Evolutionary conservation across 2,888 invertebrate genomes (phyloP).

Genomic region (Cephus spinipes): DNA sequence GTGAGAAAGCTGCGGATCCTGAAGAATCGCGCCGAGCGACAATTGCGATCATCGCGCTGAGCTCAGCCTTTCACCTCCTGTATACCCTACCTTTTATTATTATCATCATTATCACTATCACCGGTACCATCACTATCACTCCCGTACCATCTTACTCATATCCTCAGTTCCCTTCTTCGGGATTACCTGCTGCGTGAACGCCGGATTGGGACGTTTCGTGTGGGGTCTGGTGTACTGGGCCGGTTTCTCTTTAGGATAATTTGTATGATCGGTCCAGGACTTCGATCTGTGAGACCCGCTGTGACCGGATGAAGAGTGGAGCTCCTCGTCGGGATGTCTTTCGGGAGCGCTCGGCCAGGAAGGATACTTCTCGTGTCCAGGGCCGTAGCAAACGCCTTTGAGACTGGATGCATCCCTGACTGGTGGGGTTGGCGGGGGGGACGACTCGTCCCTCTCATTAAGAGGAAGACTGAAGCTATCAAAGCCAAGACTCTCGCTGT

Average conservation of each 20-base stretch:
- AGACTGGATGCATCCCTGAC: slow-evolving; percentile 77
- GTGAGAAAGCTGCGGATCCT: neutral
- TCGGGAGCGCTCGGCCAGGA: slow-evolving; percentile 79
- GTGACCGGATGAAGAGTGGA: slow-evolving; percentile 54
- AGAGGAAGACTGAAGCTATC: slow-evolving; percentile 63
- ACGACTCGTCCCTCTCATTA: slow-evolving; percentile 67
- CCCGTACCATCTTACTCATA: neutral
- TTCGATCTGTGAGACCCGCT: slow-evolving; percentile 75
- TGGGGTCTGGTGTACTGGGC: slow-evolving; percentile 74
- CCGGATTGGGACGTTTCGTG: slow-evolving; percentile 73
- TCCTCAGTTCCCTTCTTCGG: neutral
- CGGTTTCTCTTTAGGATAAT: slow-evolving; percentile 77
- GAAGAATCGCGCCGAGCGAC: neutral
- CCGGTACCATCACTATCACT: neutral
- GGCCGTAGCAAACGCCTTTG: slow-evolving; percentile 75
- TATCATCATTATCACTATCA: neutral
- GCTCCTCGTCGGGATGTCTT: slow-evolving; percentile 67
- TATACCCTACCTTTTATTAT: neutral
- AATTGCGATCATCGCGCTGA: neutral
- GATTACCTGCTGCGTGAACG: slow-evolving; percentile 72
- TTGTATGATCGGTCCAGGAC: slow-evolving; percentile 79
- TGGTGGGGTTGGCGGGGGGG: slow-evolving; percentile 73
- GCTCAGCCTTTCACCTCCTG: neutral
- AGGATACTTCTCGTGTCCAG: slow-evolving; percentile 81
- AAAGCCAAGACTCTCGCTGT: slow-evolving; percentile 64